phyloP scores from a whole-genome alignment of 2,888 invertebrate genomes.

The Hoplodrina blanda region DNA sequence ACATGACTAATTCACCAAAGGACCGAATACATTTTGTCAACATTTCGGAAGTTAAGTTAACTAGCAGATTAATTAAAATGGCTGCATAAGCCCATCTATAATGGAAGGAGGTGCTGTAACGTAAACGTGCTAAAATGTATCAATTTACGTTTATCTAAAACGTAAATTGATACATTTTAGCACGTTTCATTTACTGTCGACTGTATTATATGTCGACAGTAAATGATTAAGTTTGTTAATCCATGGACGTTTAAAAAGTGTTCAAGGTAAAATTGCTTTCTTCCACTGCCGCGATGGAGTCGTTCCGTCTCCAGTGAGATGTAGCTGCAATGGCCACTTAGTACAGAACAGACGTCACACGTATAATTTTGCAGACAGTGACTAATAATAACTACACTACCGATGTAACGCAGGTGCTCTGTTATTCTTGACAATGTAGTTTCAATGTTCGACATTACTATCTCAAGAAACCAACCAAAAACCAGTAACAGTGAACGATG shows the following conservation, averaged over 20 bases:
- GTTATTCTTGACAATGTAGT: background rate
- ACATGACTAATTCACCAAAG: background rate
- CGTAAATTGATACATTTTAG: too few species aligned
- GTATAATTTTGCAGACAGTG: background rate
- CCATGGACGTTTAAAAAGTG: constrained; percentile 12
- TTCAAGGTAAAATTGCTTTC: constrained; percentile 11
- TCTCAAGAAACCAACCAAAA: constrained; percentile 8
- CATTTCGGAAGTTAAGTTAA: background rate
- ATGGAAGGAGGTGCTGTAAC: too few species aligned
- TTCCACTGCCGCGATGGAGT: too few species aligned
- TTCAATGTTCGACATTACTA: background rate
- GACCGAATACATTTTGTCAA: too few species aligned
- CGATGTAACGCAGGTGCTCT: background rate
- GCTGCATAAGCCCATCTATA: background rate
- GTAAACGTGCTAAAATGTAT: too few species aligned
- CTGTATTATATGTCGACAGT: background rate
- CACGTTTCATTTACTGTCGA: too few species aligned
- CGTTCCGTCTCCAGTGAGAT: background rate
- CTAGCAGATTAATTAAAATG: constrained; percentile 11
- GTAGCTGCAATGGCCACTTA: background rate
- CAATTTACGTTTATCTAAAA: too few species aligned
- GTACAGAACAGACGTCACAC: background rate
- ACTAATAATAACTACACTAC: background rate
- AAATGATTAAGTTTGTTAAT: constrained; percentile 23
- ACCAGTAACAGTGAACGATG: background rate